phyloP scores from a whole-genome alignment of 1,140 invertebrate genomes.

The Adoxophyes honmai region DNA sequence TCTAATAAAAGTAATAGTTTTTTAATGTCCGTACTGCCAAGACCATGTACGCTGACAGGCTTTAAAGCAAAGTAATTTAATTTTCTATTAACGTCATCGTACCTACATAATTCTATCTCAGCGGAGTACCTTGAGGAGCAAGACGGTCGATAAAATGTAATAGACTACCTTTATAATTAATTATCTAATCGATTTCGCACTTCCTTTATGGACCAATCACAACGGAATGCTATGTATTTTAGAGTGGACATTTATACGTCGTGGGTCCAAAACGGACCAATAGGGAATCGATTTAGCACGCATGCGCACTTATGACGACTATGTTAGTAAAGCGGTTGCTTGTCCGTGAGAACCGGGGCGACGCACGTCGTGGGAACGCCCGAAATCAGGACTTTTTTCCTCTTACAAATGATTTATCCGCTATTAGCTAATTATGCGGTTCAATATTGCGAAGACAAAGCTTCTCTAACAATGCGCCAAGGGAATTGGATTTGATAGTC shows the following conservation, averaged over 20 bases:
- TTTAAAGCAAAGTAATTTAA: neutral
- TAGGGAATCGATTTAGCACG: slow-evolving; percentile 38
- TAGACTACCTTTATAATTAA: slow-evolving; percentile 22
- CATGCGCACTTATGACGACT: slow-evolving; percentile 45
- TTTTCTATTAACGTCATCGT: neutral
- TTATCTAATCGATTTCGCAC: slow-evolving; percentile 33
- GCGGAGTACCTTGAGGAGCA: neutral
- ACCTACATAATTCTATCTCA: neutral
- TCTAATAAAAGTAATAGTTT: slow-evolving; percentile 11
- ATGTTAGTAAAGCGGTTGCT: slow-evolving; percentile 40
- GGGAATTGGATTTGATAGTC: too few species aligned
- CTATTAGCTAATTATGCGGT: slow-evolving; percentile 33
- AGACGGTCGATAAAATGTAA: slow-evolving; percentile 1
- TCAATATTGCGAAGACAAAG: too few species aligned
- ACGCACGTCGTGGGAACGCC: slow-evolving; percentile 45
- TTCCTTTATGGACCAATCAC: slow-evolving; percentile 36
- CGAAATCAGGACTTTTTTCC: slow-evolving; percentile 51
- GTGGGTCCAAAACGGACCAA: slow-evolving; percentile 29
- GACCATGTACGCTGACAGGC: slow-evolving; percentile 1
- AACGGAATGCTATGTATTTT: slow-evolving; percentile 43
- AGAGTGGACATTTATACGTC: slow-evolving; percentile 33
- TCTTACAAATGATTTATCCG: slow-evolving; percentile 31
- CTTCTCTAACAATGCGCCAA: too few species aligned
- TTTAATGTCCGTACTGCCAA: neutral
- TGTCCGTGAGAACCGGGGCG: slow-evolving; percentile 56